phyloP scores from a whole-genome alignment of 2,888 invertebrate species.

The Tenthredo mesomela region DNA sequence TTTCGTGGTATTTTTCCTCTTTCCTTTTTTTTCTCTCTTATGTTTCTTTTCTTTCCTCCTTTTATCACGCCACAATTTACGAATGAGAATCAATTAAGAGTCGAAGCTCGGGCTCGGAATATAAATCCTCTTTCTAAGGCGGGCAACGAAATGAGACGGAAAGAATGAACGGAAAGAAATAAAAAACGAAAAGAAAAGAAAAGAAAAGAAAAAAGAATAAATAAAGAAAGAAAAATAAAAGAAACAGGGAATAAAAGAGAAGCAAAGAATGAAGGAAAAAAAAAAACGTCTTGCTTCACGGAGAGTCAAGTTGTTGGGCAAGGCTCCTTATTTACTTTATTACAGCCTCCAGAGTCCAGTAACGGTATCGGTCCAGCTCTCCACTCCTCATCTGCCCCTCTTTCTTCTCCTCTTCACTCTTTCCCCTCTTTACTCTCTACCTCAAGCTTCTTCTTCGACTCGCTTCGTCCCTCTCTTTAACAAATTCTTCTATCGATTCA shows the following conservation, averaged over 20 bases:
- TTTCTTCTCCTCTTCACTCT: conserved; percentile 49
- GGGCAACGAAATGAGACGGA: conserved; percentile 47
- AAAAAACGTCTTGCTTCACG: conserved; percentile 55
- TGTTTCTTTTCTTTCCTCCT: background rate
- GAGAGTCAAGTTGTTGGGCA: conserved; percentile 67
- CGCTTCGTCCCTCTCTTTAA: conserved; percentile 56
- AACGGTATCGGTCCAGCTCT: conserved; percentile 71
- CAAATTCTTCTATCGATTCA: conserved; percentile 68
- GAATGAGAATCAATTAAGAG: conserved; percentile 46
- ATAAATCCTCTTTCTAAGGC: conserved; percentile 27
- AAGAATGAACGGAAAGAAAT: conserved; percentile 45
- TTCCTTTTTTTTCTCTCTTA: background rate
- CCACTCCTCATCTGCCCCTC: conserved; percentile 35
- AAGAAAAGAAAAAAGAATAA: background rate
- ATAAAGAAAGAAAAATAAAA: conserved; percentile 7
- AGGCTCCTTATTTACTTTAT: conserved; percentile 76
- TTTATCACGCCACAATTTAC: conserved; percentile 40
- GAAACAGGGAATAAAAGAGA: conserved; percentile 31
- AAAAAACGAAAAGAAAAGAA: background rate
- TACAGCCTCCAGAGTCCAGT: conserved; percentile 71
- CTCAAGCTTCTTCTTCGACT: conserved; percentile 23
- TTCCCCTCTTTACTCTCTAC: conserved; percentile 24
- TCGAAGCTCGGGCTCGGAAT: conserved; percentile 34
- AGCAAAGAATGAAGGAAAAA: conserved; percentile 52
- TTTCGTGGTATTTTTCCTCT: background rate